These are phyloP conservation scores for Portevinia maculata DNA, from an alignment of 2,888 invertebrate genomes.

Conservation along the genomic window DNA sequence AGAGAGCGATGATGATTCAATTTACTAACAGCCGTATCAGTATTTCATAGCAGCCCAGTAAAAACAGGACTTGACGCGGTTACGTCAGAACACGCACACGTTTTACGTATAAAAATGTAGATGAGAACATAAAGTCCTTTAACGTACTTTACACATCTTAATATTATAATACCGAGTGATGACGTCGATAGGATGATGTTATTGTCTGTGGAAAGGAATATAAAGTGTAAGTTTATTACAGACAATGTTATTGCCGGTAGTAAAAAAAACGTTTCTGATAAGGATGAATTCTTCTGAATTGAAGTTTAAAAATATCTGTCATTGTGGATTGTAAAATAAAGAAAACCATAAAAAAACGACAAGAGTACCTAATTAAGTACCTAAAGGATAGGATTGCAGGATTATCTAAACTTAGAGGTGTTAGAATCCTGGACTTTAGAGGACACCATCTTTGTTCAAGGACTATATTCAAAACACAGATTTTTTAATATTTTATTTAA, in stretches of 20 bases:
- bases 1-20: slow-evolving; percentile 1
- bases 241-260: background rate
- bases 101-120: slow-evolving; percentile 12
- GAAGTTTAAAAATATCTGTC: background rate
- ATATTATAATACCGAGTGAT: slow-evolving; percentile 1
- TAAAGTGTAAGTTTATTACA: slow-evolving; percentile 6
- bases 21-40: background rate
- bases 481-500: too few species aligned
- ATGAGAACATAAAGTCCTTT: slow-evolving; percentile 1
- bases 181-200: slow-evolving; percentile 3
- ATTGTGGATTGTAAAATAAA: too few species aligned
- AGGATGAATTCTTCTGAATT: background rate
- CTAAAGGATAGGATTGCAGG: too few species aligned
- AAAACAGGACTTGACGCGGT: background rate
- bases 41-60: background rate
- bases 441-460: too few species aligned
- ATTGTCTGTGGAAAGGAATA: slow-evolving; percentile 2
- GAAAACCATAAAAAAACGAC: too few species aligned
- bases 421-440: too few species aligned
- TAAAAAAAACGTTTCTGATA: background rate
- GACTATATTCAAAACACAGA: too few species aligned
- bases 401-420: too few species aligned
- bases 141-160: background rate
- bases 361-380: too few species aligned
- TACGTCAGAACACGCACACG: slow-evolving; percentile 26